phyloP scores from a whole-genome alignment of 2,888 invertebrate species.

The Prenolepis imparis region DNA sequence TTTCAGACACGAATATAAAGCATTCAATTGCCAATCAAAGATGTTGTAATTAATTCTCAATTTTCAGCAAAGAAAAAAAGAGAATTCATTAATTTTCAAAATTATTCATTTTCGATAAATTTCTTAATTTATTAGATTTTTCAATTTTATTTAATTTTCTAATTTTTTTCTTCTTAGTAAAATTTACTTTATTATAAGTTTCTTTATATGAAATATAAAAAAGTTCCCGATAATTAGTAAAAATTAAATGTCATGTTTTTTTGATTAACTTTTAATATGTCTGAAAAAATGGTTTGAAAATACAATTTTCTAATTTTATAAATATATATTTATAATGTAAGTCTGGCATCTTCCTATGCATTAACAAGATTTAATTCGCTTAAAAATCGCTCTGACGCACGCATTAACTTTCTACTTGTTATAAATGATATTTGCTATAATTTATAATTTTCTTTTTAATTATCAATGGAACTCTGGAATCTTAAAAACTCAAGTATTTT shows the following conservation, averaged over 20 bases:
- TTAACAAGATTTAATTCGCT: slow-evolving; percentile 46
- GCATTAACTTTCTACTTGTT: slow-evolving; percentile 19
- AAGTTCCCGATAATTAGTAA: slow-evolving; percentile 9
- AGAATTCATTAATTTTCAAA: background rate
- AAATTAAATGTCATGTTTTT: background rate
- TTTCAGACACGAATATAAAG: slow-evolving; percentile 28
- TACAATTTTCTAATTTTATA: slow-evolving; percentile 2
- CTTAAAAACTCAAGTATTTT: background rate
- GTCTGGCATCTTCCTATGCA: slow-evolving; percentile 48
- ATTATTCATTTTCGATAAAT: background rate
- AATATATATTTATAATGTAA: slow-evolving; percentile 22
- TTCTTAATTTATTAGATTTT: background rate
- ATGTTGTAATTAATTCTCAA: background rate
- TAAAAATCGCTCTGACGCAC: slow-evolving; percentile 11
- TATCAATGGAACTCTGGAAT: background rate
- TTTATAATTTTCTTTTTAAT: background rate
- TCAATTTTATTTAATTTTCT: background rate
- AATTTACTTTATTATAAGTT: background rate
- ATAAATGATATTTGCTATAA: slow-evolving; percentile 2
- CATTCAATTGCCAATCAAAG: background rate
- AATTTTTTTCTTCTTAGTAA: background rate
- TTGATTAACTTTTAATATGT: background rate
- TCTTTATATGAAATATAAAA: background rate
- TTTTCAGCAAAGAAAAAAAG: background rate
- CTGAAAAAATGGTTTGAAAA: slow-evolving; percentile 27